Base-by-base conservation (phyloP, 92 coral and sea anemone genomes). In the Zoanthus gigantus region DNA sequence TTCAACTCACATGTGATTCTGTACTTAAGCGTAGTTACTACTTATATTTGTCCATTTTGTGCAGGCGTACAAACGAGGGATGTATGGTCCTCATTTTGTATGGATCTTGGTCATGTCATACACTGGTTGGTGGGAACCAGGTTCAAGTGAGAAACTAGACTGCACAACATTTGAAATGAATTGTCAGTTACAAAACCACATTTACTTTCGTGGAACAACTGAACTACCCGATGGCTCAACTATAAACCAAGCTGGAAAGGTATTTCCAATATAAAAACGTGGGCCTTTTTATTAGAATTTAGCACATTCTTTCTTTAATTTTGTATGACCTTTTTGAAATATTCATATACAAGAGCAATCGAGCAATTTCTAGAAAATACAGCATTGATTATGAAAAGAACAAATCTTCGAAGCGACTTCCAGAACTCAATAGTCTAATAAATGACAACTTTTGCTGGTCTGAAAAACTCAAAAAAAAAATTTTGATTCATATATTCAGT, bases 51-150 rank as follows among this genome's bases (percentile, higher is more conserved):
- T 61, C 28, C 71, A 10, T 12, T 30, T 30, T 37, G 4, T 58
- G 28, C 87, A 97, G 99, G 99, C 99, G 29, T 92, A 92, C 87
- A 95, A 78, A 53, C 87, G 75, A 42, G 91, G 88, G 18, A 90
- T 97, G 94, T 92, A 94, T 71, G 99, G 99, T 16, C 95, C 94
- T 17, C 94, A 97, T 50, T 95, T 92, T 72, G 98, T 97, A 14
- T 97, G 99, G 99, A 88, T 97, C 14, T 85, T 93, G 66, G 60
- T 86, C 78, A 84, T 71, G 37, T 89, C 92, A 48, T 31, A 48
- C 74, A 87, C 77, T 72, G 95, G 90, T 34, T 97, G 96, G 93
- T 97, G 99, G 99, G 60, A 46, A 34, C 98, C 97, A 34, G 53
- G 73, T 7, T 28, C 91, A 23, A 58, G 85, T n/a, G 95, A 90